A percentile compares a stretch with the other conserved stretches of the same genome.
phyloP scores from a whole-genome alignment of 2,113 vertebrate species.

The Aphyosemion australe region DNA sequence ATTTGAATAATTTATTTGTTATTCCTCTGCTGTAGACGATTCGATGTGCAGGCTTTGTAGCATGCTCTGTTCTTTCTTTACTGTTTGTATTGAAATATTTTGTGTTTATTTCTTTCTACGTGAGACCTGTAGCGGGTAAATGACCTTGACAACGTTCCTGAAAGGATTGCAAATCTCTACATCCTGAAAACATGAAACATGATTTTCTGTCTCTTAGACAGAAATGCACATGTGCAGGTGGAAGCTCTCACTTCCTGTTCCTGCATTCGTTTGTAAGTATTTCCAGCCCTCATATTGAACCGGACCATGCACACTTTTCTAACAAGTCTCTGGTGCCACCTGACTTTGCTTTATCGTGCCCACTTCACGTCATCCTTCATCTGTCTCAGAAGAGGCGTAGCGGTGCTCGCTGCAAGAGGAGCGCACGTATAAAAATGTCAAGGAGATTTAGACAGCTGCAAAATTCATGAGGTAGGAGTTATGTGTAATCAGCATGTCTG shows the following conservation, averaged over 20 bases:
- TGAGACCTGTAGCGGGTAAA: neutral
- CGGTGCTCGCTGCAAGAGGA: constrained; percentile 16
- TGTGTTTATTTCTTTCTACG: neutral
- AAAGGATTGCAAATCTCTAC: too few relatives aligned
- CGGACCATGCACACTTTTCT: constrained; percentile 8
- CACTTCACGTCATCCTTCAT: constrained; percentile 11
- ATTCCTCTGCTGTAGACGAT: constrained; percentile 32
- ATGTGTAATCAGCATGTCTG: constrained; percentile 45
- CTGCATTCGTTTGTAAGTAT: constrained; percentile 20
- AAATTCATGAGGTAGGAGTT: constrained; percentile 59
- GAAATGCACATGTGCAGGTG: neutral
- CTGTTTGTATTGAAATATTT: neutral
- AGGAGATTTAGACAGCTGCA: constrained; percentile 57
- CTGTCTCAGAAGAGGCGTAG: constrained; percentile 6
- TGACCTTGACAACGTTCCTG: constrained; percentile 1
- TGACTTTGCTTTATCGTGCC: constrained; percentile 7
- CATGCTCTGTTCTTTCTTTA: neutral
- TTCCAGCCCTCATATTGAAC: constrained; percentile 6
- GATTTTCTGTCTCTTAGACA: neutral
- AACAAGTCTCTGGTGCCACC: neutral
- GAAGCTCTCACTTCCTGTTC: neutral
- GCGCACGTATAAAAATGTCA: constrained; percentile 53
- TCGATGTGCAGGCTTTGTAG: constrained; percentile 19
- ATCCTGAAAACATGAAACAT: too few relatives aligned
- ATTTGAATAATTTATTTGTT: constrained; percentile 68